Evolutionary conservation across 2,797 vertebrate species (phyloP).

Genomic region (Pseudocheirus occidentalis): DNA sequence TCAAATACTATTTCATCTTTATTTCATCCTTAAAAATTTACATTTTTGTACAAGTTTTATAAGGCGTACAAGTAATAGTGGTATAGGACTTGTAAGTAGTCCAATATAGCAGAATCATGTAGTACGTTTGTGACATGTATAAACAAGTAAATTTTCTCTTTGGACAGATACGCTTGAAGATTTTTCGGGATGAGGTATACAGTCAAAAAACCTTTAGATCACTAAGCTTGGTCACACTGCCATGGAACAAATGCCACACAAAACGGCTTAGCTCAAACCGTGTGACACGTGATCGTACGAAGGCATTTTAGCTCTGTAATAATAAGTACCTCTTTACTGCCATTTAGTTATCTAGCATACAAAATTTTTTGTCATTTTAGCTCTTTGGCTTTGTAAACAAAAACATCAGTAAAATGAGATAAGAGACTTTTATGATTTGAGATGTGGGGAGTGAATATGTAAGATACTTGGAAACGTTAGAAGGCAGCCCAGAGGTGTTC

Average conservation of each 20-base stretch:
- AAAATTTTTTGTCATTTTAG: slow-evolving; percentile 34
- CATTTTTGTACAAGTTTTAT: no score
- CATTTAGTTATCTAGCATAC: slow-evolving; percentile 38
- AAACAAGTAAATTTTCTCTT: no score
- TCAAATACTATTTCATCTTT: no score
- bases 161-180: no score
- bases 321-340: slow-evolving; percentile 48
- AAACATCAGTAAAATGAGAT: background rate
- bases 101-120: no score
- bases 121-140: no score
- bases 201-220: background rate
- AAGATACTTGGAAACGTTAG: slow-evolving; percentile 54
- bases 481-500: slow-evolving; percentile 19
- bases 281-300: slow-evolving; percentile 36
- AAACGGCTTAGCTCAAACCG: slow-evolving; percentile 52
- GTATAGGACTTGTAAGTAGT: no score
- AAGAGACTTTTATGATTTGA: slow-evolving; percentile 47
- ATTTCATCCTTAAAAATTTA: no score
- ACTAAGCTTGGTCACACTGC: background rate
- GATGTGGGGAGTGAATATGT: slow-evolving; percentile 13
- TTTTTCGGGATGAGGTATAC: background rate
- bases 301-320: slow-evolving; percentile 42
- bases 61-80: no score
- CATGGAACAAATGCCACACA: slow-evolving; percentile 48
- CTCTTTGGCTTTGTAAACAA: slow-evolving; percentile 50